phyloP scores from a whole-genome alignment of 2,888 invertebrate genomes.

The Anorthoa munda region DNA sequence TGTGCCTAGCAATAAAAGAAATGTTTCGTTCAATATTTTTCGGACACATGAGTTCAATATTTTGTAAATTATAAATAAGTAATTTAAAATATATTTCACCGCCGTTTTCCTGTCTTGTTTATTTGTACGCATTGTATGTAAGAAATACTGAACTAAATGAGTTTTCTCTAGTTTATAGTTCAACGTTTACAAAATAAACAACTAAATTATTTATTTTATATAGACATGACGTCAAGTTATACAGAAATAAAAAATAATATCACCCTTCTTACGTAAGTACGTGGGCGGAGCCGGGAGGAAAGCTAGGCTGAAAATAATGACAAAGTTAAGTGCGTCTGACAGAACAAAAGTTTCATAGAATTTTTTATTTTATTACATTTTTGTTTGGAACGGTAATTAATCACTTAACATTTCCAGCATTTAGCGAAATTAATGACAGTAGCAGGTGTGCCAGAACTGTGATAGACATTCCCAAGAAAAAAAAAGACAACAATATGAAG shows the following conservation, averaged over 20 bases:
- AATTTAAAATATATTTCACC: constrained; percentile 20
- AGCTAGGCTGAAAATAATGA: constrained; percentile 61
- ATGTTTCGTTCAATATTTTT: neutral
- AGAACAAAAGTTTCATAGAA: constrained; percentile 60
- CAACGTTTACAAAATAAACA: constrained; percentile 29
- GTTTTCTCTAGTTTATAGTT: constrained; percentile 39
- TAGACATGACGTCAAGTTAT: constrained; percentile 50
- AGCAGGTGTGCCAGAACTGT: constrained; percentile 53
- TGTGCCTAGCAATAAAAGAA: neutral
- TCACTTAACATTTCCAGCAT: constrained; percentile 51
- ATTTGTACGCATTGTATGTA: constrained; percentile 25
- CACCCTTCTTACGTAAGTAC: constrained; percentile 42
- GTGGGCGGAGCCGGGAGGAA: constrained; percentile 45
- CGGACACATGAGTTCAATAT: constrained; percentile 17
- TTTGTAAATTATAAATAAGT: constrained; percentile 36
- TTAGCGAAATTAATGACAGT: constrained; percentile 45
- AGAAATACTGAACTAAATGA: constrained; percentile 40
- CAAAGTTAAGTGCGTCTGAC: constrained; percentile 61
- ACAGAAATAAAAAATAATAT: constrained; percentile 50
- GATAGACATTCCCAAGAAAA: constrained; percentile 5
- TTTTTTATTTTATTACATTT: constrained; percentile 43
- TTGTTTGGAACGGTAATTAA: constrained; percentile 42
- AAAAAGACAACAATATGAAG: neutral
- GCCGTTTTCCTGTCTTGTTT: constrained; percentile 42
- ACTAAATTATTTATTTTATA: constrained; percentile 37